Evolutionary conservation across 2,888 invertebrate genomes (phyloP), one percentile per base, ranked within the genome.

Genomic region (Nectonema munidae): DNA sequence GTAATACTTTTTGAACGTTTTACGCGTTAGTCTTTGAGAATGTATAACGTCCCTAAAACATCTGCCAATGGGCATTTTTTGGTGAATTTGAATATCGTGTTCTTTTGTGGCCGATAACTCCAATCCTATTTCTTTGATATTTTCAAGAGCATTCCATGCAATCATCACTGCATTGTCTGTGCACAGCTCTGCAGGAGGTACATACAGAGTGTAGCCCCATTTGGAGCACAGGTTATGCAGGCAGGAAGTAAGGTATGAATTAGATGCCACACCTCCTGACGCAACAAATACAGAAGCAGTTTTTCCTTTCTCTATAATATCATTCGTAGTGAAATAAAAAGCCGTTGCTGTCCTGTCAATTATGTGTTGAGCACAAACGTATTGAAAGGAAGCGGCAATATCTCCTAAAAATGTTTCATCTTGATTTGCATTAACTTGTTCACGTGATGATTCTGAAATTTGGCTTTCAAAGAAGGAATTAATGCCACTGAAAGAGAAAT

Each of bases 161-260:
- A 95, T 75, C 95, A 95, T 95, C 21, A 81, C 65, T 4, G 89
- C 95, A 63, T 95, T 95, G 54, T 95, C 95, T 1, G 79, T 81
- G 52, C 95, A 95, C 6, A 79, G 62, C 49, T 64, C 62, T 16
- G 70, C 67, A 2, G 76, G 71, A 11, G 86, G 81, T 41, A 71
- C 64, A 40, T 65, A 59, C 3, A 74, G 58, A 48, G 9, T 16
- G 19, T 20, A 34, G 17, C 19, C 19, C 35, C 35, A 34, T 5
- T 11, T 6, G 17, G 9, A 9, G 15, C 35, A 18, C 6, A 34
- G 11, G 35, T 66, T 55, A 48, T 63, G 49, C 14, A 95, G 55
- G 37, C 68, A 66, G 44, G 63, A 57, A 37, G 66, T 66, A 38
- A 89, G 68, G 49, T 67, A 71, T 53, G 68, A 61, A 54, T 89